These are phyloP conservation scores for Sitobion miscanthi DNA, from an alignment of 1,140 invertebrate genomes.

Conservation along the genomic window DNA sequence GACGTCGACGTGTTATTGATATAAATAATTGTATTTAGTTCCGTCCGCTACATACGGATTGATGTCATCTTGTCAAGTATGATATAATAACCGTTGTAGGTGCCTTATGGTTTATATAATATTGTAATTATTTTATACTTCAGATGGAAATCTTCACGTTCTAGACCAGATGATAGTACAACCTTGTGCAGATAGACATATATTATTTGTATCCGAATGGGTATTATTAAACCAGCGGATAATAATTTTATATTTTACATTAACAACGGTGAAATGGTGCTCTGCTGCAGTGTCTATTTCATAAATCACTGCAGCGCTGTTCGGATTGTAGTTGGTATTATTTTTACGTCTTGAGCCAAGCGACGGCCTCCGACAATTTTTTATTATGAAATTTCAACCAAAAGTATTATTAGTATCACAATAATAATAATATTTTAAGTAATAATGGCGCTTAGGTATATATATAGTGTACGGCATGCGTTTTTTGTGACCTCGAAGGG, in stretches of 20 bases:
- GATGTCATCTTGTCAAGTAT: neutral
- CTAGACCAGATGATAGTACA: neutral
- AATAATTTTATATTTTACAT: neutral
- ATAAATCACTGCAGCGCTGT: neutral
- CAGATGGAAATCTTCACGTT: neutral
- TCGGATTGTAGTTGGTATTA: neutral
- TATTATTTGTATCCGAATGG: neutral
- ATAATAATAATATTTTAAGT: conserved; percentile 19
- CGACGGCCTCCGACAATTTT: neutral
- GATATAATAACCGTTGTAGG: neutral
- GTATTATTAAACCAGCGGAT: neutral
- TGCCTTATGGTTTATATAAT: neutral
- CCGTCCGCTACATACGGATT: neutral
- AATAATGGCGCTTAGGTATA: neutral
- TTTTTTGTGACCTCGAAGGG: conserved; percentile 12
- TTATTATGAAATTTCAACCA: conserved; percentile 1
- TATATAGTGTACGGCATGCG: neutral
- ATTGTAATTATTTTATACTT: neutral
- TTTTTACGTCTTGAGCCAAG: neutral
- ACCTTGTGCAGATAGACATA: neutral
- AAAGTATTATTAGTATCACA: neutral
- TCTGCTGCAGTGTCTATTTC: neutral
- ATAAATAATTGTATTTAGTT: conserved; percentile 15
- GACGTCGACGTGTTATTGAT: neutral
- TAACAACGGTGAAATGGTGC: neutral